phyloP scores from a whole-genome alignment of 1,140 invertebrate species.

The Atta cephalotes region DNA sequence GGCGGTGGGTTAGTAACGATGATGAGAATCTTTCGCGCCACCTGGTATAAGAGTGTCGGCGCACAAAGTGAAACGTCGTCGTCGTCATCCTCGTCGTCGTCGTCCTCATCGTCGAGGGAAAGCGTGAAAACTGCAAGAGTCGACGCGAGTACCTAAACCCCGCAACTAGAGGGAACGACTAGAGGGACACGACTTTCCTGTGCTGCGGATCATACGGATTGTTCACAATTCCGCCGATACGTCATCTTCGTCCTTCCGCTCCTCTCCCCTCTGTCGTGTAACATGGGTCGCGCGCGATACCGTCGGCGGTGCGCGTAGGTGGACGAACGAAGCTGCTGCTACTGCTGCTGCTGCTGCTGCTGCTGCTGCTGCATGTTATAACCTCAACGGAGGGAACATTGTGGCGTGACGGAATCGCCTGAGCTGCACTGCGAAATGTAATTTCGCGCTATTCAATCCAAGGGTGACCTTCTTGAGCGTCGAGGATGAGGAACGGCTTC shows the following conservation, averaged over 20 bases:
- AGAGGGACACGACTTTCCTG: conserved; percentile 48
- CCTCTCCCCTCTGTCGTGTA: conserved; percentile 57
- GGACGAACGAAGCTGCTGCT: conserved; percentile 16
- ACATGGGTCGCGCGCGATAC: conserved; percentile 71
- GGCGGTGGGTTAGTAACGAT: background rate
- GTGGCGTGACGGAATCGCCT: conserved; percentile 22
- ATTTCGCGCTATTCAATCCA: conserved; percentile 35
- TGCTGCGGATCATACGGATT: background rate
- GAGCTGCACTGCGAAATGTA: conserved; percentile 62
- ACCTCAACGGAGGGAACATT: conserved; percentile 60
- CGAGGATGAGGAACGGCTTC: conserved; percentile 74
- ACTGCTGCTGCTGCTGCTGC: background rate
- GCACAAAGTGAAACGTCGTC: conserved; percentile 70
- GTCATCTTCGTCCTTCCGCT: background rate
- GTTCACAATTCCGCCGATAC: conserved; percentile 21
- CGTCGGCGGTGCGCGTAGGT: conserved; percentile 66
- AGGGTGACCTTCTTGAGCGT: conserved; percentile 4
- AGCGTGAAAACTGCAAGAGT: conserved; percentile 69
- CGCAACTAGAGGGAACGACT: background rate
- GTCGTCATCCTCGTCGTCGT: conserved; percentile 8
- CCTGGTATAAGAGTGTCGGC: conserved; percentile 65
- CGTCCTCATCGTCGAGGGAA: conserved; percentile 56
- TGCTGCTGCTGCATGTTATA: conserved; percentile 53
- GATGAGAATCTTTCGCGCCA: conserved; percentile 70
- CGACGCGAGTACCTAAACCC: conserved; percentile 10